Evolutionary conservation across 2,797 vertebrate genomes (phyloP), one percentile per base, ranked within the genome.

Genomic region (Typhlichthys eigenmanni): DNA sequence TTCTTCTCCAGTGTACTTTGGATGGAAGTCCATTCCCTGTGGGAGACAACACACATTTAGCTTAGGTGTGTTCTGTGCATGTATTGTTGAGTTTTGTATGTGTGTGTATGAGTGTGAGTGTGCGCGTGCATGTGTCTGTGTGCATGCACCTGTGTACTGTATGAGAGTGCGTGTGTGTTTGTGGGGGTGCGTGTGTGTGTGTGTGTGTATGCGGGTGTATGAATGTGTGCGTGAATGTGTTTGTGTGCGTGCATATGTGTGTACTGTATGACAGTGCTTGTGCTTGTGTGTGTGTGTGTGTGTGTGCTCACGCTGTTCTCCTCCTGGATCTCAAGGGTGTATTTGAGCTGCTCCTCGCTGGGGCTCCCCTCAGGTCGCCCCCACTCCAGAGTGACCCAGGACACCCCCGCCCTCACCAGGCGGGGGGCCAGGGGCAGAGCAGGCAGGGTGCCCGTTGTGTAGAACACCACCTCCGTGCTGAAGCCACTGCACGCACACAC

Each of bases 1-100:
- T 86, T 97, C 95, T 87, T 96, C 94, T 94, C 97, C 97, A 93
- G 95, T 96, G 95, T 98, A 99, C 90, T 95, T 96, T 57, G 94
- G 90, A 83, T 98, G 94, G 92, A 99, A 99, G 89, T 95, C 92
- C n/a, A 91, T 93, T 88, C 95, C 96, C 97, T 99, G 89, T 73
- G 10, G 69, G 60, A 68, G 17, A 70, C 0, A 81, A 12, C 70
- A 17, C 9, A 58, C 61, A 49, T 13, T 13, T 5, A 65, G 47
- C 48, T 13, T 60, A 19, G 58, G 54, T 14, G 13, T 62, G 43
- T 55, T 12, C 47, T 38, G 6, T 13, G 8, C 29, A 9, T 47
- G 10, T 55, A 10, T 54, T 38, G 11, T 4, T 49, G n/a, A 47
- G 52, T 55, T n/a, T 43, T 49, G 9, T 62, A 7, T 55, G 13